Conservation (phyloP, 2,888 invertebrate species). For the Globia sparganii region DNA sequence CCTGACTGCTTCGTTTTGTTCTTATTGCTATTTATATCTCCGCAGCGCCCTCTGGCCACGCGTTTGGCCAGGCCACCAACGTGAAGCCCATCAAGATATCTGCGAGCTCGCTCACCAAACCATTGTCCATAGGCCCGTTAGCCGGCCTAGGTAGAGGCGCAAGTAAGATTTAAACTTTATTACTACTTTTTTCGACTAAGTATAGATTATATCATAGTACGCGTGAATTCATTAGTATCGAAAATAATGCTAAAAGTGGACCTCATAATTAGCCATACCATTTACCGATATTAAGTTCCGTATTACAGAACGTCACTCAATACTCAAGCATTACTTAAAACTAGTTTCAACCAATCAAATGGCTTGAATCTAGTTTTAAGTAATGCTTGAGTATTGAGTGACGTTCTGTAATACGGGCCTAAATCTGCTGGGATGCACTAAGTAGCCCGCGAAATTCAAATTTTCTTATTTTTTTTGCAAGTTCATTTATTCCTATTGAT, state of each 20-base stretch:
- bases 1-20: background rate
- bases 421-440: too few species aligned
- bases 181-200: background rate
- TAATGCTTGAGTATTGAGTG: too few species aligned
- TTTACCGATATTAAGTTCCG: too few species aligned
- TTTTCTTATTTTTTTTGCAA: too few species aligned
- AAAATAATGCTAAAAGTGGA: background rate
- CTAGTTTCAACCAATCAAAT: too few species aligned
- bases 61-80: slow-evolving; percentile 84
- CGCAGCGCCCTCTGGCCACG: slow-evolving; percentile 84
- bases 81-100: slow-evolving; percentile 86
- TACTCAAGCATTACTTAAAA: too few species aligned
- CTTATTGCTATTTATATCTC: slow-evolving; percentile 3
- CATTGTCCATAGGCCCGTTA: slow-evolving; percentile 70
- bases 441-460: too few species aligned
- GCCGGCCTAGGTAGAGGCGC: slow-evolving; percentile 65
- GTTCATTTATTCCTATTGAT: too few species aligned
- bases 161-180: slow-evolving; percentile 61
- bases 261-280: too few species aligned
- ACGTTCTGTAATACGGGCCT: too few species aligned
- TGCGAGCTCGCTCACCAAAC: slow-evolving; percentile 83
- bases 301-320: too few species aligned
- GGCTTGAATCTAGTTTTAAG: too few species aligned
- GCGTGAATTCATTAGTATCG: background rate
- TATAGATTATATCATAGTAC: background rate